Evolutionary conservation across 2,113 vertebrate genomes (phyloP), one percentile per base, ranked within the genome.

Genomic region (Geococcyx californianus): DNA sequence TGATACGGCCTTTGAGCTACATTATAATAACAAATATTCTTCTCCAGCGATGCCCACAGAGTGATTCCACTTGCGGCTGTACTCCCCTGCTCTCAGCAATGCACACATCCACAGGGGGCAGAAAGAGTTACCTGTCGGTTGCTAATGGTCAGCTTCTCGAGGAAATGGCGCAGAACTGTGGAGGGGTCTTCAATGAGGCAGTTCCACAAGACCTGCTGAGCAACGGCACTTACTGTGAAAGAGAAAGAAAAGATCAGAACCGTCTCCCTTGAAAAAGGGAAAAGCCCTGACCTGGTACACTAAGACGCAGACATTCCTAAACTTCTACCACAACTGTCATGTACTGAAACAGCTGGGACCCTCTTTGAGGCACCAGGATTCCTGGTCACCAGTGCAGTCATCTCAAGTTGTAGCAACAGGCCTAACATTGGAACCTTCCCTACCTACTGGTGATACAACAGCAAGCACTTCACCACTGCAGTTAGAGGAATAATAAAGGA

Each of bases 181-280:
- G 99, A 99, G 16, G 99, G 99, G 85, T 99, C 99, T 98, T 99
- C 99, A 92, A 99, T 99, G 44, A 99, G 97, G 89, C 99, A 99
- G 97, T 99, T 99, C 99, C 99, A 99, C 75, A 99, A 97, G 84
- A 99, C 99, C 97, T 99, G 99, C 92, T 99, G 99, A 63, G 99
- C 99, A 51, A 99, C 99, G 19, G 99, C 99, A 42, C 99, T 99
- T 67, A 99, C 99, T 99, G 89, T 23, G n/a, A 58, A 77, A 93
- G 67, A 97, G 68, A 92, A 91, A 94, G 52, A 38, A 92, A 92
- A 70, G 13, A 54, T 94, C 42, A 91, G 55, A 80, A 84, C 28
- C 0, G 0, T 10, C 26, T 60, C 19, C 49, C n/a, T 60, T 44
- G 34, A 20, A 75, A 87, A 68, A 79, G 51, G 34, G 23, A 75